Percentiles rank a stretch among this genome's conserved stretches.
These are phyloP conservation scores for Siderastrea siderea DNA, from an alignment of 92 coral and sea anemone species.

Conservation along the genomic window DNA sequence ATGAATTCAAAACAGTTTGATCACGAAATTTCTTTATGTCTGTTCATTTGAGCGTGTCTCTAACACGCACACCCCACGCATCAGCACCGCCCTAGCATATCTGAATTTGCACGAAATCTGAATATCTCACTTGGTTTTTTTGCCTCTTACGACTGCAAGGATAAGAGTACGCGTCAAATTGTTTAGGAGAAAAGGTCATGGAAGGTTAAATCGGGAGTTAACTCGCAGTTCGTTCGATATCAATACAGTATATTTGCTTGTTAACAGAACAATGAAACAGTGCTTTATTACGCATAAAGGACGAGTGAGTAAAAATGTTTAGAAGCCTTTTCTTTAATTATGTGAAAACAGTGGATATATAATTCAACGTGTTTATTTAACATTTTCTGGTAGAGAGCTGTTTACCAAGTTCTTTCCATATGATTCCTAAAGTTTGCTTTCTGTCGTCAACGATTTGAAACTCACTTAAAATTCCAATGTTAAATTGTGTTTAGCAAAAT, in stretches of 20 bases:
- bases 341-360: too few species aligned
- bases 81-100: conserved; percentile 18
- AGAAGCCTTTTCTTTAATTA: too few species aligned
- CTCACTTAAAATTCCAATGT: not conserved
- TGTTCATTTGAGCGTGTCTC: conserved; percentile 38
- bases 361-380: too few species aligned
- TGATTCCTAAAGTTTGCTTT: too few species aligned
- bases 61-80: not conserved
- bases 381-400: not conserved
- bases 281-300: not conserved
- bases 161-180: not conserved
- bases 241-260: conserved; percentile 1
- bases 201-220: conserved; percentile 10
- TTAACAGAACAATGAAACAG: conserved; percentile 4
- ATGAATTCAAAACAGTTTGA: conserved; percentile 7
- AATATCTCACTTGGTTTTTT: not conserved
- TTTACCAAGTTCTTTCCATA: not conserved
- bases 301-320: too few species aligned
- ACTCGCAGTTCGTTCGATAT: not conserved
- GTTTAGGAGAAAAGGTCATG: conserved; percentile 22
- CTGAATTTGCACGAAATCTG: not conserved
- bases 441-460: not conserved
- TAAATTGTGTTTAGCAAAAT: not conserved
- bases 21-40: conserved; percentile 25
- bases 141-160: too few species aligned